These are phyloP conservation scores for Hippocampus barbouri DNA, from an alignment of 2,113 vertebrate species.

Conservation along the genomic window DNA sequence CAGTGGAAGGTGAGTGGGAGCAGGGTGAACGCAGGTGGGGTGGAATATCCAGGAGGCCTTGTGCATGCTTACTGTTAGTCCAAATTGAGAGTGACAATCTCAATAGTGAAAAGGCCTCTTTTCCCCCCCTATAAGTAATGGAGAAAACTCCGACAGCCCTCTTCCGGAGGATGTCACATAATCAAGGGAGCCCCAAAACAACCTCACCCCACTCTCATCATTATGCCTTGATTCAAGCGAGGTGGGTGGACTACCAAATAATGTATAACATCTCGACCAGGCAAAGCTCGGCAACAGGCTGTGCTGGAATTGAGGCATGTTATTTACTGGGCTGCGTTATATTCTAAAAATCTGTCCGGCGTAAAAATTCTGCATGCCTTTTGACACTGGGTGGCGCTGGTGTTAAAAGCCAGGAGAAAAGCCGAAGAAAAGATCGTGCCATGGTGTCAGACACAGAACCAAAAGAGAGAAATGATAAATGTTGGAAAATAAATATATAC, in stretches of 20 bases:
- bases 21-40: constrained; percentile 60
- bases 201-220: constrained; percentile 1
- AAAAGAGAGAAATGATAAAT: constrained; percentile 2
- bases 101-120: constrained; percentile 95
- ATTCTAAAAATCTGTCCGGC: not conserved
- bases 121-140: constrained; percentile 82
- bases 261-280: not conserved
- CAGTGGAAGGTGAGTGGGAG: constrained; percentile 9
- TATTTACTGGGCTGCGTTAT: not conserved
- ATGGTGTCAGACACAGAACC: not conserved
- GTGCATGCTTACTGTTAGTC: constrained; percentile 96
- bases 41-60: constrained; percentile 84
- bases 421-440: not conserved
- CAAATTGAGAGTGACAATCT: constrained; percentile 98
- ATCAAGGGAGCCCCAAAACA: constrained; percentile 75
- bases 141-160: constrained; percentile 91
- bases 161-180: constrained; percentile 96
- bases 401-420: not conserved
- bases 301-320: not conserved
- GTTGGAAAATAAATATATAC: no score
- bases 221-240: constrained; percentile 20
- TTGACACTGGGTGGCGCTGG: not conserved
- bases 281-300: not conserved
- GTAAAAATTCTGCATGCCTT: not conserved
- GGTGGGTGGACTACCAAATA: not conserved